These are phyloP conservation scores for Eulimnadia texana DNA, from an alignment of 1,140 invertebrate genomes.

Conservation along the genomic window DNA sequence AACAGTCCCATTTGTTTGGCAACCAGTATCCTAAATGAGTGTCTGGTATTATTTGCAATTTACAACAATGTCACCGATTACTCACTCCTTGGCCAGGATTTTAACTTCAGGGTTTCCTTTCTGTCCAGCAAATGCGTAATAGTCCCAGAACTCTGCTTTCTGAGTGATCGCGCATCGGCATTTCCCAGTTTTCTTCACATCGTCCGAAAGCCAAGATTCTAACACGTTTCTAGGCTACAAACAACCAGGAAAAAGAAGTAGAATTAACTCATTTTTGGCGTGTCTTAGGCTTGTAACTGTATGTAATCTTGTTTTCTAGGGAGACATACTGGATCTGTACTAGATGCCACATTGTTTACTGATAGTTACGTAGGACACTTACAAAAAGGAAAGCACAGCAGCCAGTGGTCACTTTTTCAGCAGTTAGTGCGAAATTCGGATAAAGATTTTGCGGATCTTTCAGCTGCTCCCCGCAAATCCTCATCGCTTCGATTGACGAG, in stretches of 20 bases:
- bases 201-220: not conserved
- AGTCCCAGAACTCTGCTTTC: not conserved
- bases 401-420: not conserved
- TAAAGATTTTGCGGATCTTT: no score
- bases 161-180: not conserved
- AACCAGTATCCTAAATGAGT: not conserved
- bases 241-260: no score
- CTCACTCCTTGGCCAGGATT: not conserved
- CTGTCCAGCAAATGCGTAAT: not conserved
- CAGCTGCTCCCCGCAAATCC: not conserved
- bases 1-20: not conserved
- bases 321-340: no score
- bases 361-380: no score
- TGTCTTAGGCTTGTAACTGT: no score
- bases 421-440: no score
- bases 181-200: not conserved
- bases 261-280: no score
- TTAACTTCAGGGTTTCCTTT: not conserved
- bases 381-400: not conserved
- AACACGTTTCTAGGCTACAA: not conserved
- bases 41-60: not conserved
- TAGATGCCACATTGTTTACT: no score
- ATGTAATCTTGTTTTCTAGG: no score
- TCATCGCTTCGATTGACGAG: not conserved
- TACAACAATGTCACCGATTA: no score